Percentiles rank a stretch among this genome's conserved stretches.
These are phyloP conservation scores for Sarcophaga bullata DNA, from an alignment of 1,140 invertebrate genomes.

Conservation along the genomic window DNA sequence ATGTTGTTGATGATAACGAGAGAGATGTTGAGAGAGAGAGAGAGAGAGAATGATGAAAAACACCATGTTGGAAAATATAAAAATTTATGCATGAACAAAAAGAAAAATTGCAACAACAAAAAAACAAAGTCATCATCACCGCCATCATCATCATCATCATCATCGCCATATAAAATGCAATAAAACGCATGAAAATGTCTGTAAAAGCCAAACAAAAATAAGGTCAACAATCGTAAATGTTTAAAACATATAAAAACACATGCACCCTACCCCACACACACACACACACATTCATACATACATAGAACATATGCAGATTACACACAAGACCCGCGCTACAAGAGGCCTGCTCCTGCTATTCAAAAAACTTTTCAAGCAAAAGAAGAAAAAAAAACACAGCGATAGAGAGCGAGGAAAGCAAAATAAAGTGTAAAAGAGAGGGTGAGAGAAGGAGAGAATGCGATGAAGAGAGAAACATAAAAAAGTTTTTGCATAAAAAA, in stretches of 20 bases:
- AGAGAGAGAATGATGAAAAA: not conserved
- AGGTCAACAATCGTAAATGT: conserved; percentile 38
- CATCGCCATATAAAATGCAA: not conserved
- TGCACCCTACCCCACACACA: too few relatives aligned
- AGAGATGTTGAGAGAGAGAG: not conserved
- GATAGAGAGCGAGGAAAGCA: not conserved
- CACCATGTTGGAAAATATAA: not conserved
- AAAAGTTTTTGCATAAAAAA: not conserved
- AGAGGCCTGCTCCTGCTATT: not conserved
- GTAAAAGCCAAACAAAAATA: conserved; percentile 17
- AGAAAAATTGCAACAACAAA: too few relatives aligned
- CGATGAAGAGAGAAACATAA: too few relatives aligned
- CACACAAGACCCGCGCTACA: too few relatives aligned
- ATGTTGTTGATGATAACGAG: too few relatives aligned
- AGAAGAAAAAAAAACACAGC: not conserved
- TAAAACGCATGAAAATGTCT: conserved; percentile 25
- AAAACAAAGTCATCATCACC: too few relatives aligned
- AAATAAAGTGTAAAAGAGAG: not conserved
- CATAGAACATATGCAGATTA: not conserved
- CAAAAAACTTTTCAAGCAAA: not conserved
- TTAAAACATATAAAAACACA: not conserved
- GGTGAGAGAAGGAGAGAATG: too few relatives aligned
- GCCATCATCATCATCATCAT: not conserved
- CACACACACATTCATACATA: not conserved
- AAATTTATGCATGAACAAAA: not conserved